A percentile compares a stretch with the other conserved stretches of the same genome.
phyloP scores from a whole-genome alignment of 2,797 vertebrate species.

The Caiman crocodilus region DNA sequence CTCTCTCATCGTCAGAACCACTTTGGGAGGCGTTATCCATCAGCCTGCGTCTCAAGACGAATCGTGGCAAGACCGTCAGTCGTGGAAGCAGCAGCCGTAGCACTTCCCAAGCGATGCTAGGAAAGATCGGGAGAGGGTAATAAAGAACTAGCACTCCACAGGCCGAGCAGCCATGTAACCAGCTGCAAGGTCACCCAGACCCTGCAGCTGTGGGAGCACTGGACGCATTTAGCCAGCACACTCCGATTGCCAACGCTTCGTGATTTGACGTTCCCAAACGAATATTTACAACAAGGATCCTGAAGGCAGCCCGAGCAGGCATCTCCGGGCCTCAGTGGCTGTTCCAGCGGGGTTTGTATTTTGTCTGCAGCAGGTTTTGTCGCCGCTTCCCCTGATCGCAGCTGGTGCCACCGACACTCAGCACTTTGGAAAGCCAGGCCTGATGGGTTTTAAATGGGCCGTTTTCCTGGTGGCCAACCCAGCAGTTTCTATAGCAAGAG shows the following conservation, averaged over 20 bases:
- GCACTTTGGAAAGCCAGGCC: too few relatives aligned
- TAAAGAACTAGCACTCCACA: conserved; percentile 1
- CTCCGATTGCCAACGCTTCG: not conserved
- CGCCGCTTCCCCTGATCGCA: too few relatives aligned
- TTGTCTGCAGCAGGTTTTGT: too few relatives aligned
- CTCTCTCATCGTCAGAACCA: not conserved
- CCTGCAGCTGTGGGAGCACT: not conserved
- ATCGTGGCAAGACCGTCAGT: not conserved
- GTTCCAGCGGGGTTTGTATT: not conserved
- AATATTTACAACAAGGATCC: too few relatives aligned
- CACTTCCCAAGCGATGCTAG: conserved; percentile 25
- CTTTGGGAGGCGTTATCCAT: not conserved
- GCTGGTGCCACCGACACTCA: too few relatives aligned
- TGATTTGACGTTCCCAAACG: too few relatives aligned
- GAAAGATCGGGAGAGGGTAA: fast-evolving
- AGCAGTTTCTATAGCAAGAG: too few relatives aligned
- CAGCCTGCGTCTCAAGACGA: not conserved
- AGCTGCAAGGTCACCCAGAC: not conserved
- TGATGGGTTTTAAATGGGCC: too few relatives aligned
- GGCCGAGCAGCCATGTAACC: not conserved
- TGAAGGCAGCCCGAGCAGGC: not conserved
- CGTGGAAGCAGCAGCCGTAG: not conserved
- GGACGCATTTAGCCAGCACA: not conserved
- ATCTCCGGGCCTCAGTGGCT: not conserved
- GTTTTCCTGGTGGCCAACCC: too few relatives aligned